These are phyloP conservation scores for Pollenia angustigena DNA, from an alignment of 2,888 invertebrate species.

Conservation along the genomic window DNA sequence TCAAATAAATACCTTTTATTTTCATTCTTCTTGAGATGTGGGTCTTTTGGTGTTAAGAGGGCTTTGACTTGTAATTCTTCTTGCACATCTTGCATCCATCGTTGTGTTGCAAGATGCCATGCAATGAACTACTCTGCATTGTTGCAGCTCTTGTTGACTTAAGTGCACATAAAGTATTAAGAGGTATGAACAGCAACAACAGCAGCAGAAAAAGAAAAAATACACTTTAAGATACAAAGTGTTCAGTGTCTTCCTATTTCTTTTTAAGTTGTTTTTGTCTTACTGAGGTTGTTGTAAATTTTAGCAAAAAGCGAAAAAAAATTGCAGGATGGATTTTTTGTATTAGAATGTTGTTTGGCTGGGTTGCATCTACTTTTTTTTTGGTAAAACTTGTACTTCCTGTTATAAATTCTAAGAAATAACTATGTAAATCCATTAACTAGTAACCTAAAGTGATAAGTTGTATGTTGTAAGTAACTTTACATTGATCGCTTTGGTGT, in stretches of 20 bases:
- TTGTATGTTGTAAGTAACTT: slow-evolving; percentile 29
- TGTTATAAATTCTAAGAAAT: slow-evolving; percentile 67
- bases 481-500: slow-evolving; percentile 20
- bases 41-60: slow-evolving; percentile 72
- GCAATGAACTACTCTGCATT: slow-evolving; percentile 51
- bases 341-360: slow-evolving; percentile 47
- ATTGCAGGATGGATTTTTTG: slow-evolving; percentile 51
- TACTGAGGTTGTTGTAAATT: slow-evolving; percentile 58
- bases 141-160: slow-evolving; percentile 60
- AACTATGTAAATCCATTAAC: slow-evolving; percentile 45
- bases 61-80: slow-evolving; percentile 69
- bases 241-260: slow-evolving; percentile 13
- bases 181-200: slow-evolving; percentile 42
- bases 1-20: slow-evolving; percentile 67
- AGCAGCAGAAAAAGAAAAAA: slow-evolving; percentile 1
- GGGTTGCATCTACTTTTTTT: slow-evolving; percentile 26
- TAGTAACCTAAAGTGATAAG: slow-evolving; percentile 39
- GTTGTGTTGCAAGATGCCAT: slow-evolving; percentile 50
- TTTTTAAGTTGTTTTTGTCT: slow-evolving; percentile 54
- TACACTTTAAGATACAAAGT: slow-evolving; percentile 21
- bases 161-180: slow-evolving; percentile 57
- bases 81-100: slow-evolving; percentile 34
- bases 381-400: slow-evolving; percentile 57
- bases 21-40: slow-evolving; percentile 70
- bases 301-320: slow-evolving; percentile 19